phyloP scores from a whole-genome alignment of 2,797 vertebrate species.

The Pteropus rufus region DNA sequence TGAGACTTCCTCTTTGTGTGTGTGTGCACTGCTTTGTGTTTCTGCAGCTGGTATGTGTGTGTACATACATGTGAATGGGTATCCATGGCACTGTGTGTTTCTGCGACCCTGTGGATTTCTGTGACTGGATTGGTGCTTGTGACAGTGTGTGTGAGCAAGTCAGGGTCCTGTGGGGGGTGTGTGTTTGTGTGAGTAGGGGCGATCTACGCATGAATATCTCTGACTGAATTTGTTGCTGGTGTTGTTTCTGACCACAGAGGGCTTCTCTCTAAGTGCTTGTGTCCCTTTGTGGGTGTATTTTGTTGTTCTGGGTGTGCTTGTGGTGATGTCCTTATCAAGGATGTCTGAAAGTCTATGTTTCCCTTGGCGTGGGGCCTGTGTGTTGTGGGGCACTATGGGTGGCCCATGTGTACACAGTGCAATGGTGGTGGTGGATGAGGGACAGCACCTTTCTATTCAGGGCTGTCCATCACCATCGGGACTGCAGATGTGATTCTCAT shows the following conservation, averaged over 20 bases:
- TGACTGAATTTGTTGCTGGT: background rate
- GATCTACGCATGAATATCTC: background rate
- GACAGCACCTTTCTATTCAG: background rate
- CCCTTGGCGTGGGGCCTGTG: background rate
- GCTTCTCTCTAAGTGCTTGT: background rate
- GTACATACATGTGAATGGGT: background rate
- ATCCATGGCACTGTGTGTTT: background rate
- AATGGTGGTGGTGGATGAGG: background rate
- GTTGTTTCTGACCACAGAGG: background rate
- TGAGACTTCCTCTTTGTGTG: background rate
- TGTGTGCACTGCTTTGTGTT: background rate
- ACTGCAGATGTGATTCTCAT: conserved; percentile 51
- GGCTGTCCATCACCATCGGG: background rate
- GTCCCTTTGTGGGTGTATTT: background rate
- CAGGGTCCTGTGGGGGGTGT: background rate
- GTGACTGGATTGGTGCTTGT: background rate
- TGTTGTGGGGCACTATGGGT: background rate
- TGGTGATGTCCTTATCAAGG: background rate
- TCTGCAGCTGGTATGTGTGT: background rate
- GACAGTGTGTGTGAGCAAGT: background rate
- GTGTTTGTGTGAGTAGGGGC: background rate
- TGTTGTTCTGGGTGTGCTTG: background rate
- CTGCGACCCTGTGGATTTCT: background rate
- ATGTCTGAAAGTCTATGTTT: background rate
- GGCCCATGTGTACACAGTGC: background rate